Evolutionary conservation across 37 sponge, comb jelly and placozoan genomes (phyloP).

Genomic region (Bolinopsis microptera): DNA sequence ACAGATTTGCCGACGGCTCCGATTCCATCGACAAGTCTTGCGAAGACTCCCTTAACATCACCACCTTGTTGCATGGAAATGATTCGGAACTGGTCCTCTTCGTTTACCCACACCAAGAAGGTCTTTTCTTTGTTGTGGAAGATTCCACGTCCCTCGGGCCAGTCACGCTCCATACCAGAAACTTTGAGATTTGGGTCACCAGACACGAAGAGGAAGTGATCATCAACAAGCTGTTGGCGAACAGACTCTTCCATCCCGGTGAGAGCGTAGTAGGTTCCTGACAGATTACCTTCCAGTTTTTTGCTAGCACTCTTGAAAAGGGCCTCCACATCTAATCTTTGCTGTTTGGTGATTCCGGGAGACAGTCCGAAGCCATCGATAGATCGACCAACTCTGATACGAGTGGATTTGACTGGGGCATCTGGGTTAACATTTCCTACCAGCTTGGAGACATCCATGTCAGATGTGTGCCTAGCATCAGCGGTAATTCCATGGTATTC

Average conservation of each 20-base stretch:
- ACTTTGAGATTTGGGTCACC: conserved; percentile 57
- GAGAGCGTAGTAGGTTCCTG: conserved; percentile 71
- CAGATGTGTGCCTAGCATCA: conserved; percentile 62
- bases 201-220: conserved; percentile 81
- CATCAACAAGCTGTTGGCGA: conserved; percentile 74
- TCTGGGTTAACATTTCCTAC: conserved; percentile 50
- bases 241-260: conserved; percentile 67
- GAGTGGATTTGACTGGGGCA: conserved; percentile 70
- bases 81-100: conserved; percentile 71
- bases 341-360: conserved; percentile 69
- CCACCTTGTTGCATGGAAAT: conserved; percentile 74
- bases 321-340: conserved; percentile 68
- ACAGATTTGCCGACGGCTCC: conserved; percentile 65
- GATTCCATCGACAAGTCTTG: conserved; percentile 69
- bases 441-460: conserved; percentile 60
- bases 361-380: conserved; percentile 74
- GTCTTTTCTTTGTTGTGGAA: conserved; percentile 72
- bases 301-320: conserved; percentile 41
- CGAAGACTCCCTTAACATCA: conserved; percentile 68
- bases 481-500: conserved; percentile 62
- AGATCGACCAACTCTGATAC: conserved; percentile 75
- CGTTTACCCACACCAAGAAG: conserved; percentile 74
- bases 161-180: conserved; percentile 68
- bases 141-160: conserved; percentile 75
- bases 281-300: conserved; percentile 56